These are phyloP conservation scores for Eublepharis macularius DNA, from an alignment of 2,113 vertebrate genomes.

Conservation along the genomic window DNA sequence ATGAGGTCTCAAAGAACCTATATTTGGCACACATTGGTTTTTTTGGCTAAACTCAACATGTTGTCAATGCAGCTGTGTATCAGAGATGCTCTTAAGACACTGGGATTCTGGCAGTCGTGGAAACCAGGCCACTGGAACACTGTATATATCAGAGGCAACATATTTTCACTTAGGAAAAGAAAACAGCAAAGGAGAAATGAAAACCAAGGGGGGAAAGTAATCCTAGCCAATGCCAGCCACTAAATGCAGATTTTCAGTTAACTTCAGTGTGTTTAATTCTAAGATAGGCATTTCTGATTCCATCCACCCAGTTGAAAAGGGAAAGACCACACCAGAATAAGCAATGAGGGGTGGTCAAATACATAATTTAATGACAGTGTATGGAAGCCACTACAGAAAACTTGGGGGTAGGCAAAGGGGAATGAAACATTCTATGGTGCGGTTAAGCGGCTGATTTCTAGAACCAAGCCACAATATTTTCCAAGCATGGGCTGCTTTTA, in stretches of 20 bases:
- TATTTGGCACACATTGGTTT: background rate
- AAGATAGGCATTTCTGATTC: slow-evolving; percentile 75
- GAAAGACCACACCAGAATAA: slow-evolving; percentile 79
- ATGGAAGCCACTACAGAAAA: slow-evolving; percentile 78
- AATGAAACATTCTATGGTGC: slow-evolving; percentile 72
- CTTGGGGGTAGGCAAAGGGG: slow-evolving; percentile 45
- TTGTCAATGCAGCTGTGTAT: background rate
- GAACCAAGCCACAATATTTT: slow-evolving; percentile 71
- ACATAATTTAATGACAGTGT: slow-evolving; percentile 75
- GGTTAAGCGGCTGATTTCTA: slow-evolving; percentile 70
- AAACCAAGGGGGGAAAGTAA: slow-evolving; percentile 54
- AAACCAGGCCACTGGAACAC: slow-evolving; percentile 47
- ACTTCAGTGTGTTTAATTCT: slow-evolving; percentile 74
- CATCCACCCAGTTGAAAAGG: slow-evolving; percentile 71
- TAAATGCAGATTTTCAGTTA: slow-evolving; percentile 74
- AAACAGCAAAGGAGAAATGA: slow-evolving; percentile 67
- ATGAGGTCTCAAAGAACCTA: background rate
- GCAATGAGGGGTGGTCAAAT: slow-evolving; percentile 73
- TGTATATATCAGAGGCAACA: slow-evolving; percentile 58
- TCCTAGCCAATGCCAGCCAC: slow-evolving; percentile 63
- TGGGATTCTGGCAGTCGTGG: slow-evolving; percentile 31
- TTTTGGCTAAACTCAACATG: slow-evolving; percentile 25
- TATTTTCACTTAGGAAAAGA: slow-evolving; percentile 67
- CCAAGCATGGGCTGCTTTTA: slow-evolving; percentile 71
- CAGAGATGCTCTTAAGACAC: slow-evolving; percentile 19